phyloP scores from a whole-genome alignment of 2,888 invertebrate genomes.

The Anthrax anthrax region DNA sequence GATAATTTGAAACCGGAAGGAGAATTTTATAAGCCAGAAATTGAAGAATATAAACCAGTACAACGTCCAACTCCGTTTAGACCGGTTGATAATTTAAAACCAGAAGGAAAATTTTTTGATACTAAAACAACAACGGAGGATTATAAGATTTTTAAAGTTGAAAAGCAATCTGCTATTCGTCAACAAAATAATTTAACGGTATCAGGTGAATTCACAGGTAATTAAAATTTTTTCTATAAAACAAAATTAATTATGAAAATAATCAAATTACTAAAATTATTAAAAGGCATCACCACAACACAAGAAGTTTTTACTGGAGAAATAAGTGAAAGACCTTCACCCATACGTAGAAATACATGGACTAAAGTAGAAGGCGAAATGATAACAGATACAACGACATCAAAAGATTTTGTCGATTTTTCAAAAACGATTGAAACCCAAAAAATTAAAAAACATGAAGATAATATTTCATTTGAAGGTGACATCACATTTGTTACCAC shows the following conservation, averaged over 20 bases:
- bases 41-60: slow-evolving; percentile 36
- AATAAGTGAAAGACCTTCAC: slow-evolving; percentile 46
- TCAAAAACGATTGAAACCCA: slow-evolving; percentile 43
- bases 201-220: slow-evolving; percentile 54
- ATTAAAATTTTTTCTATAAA: slow-evolving; percentile 13
- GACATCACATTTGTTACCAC: slow-evolving; percentile 52
- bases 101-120: slow-evolving; percentile 39
- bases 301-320: slow-evolving; percentile 55
- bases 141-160: slow-evolving; percentile 3
- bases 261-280: too few species aligned
- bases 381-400: slow-evolving; percentile 50
- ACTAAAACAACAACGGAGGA: slow-evolving; percentile 36
- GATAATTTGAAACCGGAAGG: slow-evolving; percentile 50
- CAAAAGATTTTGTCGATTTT: slow-evolving; percentile 51
- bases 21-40: slow-evolving; percentile 35
- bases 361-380: slow-evolving; percentile 65
- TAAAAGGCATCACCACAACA: slow-evolving; percentile 57
- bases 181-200: slow-evolving; percentile 46
- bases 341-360: slow-evolving; percentile 59
- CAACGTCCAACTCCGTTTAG: slow-evolving; percentile 37
- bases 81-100: slow-evolving; percentile 40
- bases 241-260: too few species aligned
- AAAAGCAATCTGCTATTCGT: slow-evolving; percentile 35
- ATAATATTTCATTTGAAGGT: slow-evolving; percentile 54
- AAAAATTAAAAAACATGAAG: slow-evolving; percentile 42